Base-by-base conservation (phyloP, 2,797 vertebrate genomes). In the Xenopus petersii region DNA sequence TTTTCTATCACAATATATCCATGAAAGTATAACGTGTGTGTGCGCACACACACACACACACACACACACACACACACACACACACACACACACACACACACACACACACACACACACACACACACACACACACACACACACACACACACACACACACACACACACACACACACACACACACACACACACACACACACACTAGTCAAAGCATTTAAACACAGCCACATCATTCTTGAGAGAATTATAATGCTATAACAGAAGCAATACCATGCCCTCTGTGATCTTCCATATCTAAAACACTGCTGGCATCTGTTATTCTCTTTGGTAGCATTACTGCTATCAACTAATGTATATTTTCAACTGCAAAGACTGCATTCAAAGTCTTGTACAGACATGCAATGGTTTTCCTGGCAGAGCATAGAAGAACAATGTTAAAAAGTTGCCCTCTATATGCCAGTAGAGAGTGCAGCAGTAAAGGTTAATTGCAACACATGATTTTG, bases 251-350 rank as follows among this genome's bases (percentile, higher is more conserved):
- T 72, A 58, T 67, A 60, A 62, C n/a, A 65, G 17, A 62, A 77
- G 75, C 70, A 73, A 77, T 77, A 77, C 33, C 10, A 9, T 72
- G 16, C 17, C 72, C 26, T 67, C 59, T 60, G 16, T 60, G 47
- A 51, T 67, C 59, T 73, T 77, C 59, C 64, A 55, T 26, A 64
- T 68, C 63, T 60, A 71, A 71, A 71, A 72, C 56, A 30, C 56
- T 64, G 30, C 46, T 72, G 63, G 75, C 36, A 36, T 48, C 36
- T 24, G 9, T 21, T 10, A 26, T 16, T 13, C 10, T 12, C 21
- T 49, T 6, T 30, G 21, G 33, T 47, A 46, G 6, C 1, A 6
- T 63, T 63, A 13, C 33, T 64, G 36, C 36, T 5, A 30, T 36
- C 30, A 13, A 15, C 13, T 4, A 47, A 46, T 15, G 13, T 42